Percentiles rank a stretch among this genome's conserved stretches.
Conservation (phyloP, 2,888 invertebrate species). For the Polylopha cassiicola region DNA sequence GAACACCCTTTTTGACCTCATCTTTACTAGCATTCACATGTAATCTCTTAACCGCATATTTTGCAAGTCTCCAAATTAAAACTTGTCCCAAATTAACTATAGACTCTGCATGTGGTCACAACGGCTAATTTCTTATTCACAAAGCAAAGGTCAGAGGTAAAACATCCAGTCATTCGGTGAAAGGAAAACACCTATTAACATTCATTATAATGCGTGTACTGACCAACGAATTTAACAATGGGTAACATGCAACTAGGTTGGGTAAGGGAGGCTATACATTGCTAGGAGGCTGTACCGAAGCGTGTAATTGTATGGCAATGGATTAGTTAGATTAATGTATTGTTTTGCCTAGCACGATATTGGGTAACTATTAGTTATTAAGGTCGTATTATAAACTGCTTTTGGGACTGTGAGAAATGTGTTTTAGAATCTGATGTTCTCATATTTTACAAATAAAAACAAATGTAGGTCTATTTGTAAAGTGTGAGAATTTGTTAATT, state of each 20-base stretch:
- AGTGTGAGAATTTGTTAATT: too few species aligned
- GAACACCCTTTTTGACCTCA: too few species aligned
- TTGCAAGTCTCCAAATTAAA: constrained; percentile 15
- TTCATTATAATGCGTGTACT: constrained; percentile 23
- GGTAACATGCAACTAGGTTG: constrained; percentile 16
- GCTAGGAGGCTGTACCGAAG: not conserved
- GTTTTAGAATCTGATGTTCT: too few species aligned
- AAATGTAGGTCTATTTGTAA: too few species aligned
- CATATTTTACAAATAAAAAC: too few species aligned
- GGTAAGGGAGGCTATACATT: constrained; percentile 11
- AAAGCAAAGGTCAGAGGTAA: constrained; percentile 39
- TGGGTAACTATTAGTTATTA: too few species aligned
- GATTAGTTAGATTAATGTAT: too few species aligned
- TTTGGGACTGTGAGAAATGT: too few species aligned
- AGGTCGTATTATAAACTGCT: too few species aligned
- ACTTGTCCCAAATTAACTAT: constrained; percentile 14
- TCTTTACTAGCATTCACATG: too few species aligned
- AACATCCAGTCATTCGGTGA: constrained; percentile 38
- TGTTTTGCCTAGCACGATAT: too few species aligned
- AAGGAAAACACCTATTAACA: constrained; percentile 36
- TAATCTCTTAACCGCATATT: constrained; percentile 5
- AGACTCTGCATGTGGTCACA: constrained; percentile 25
- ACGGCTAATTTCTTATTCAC: constrained; percentile 36
- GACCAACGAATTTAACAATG: constrained; percentile 21
- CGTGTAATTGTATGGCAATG: too few species aligned